Percentiles rank a stretch among this genome's conserved stretches.
phyloP scores from a whole-genome alignment of 2,113 vertebrate species.

The Callipepla californica region DNA sequence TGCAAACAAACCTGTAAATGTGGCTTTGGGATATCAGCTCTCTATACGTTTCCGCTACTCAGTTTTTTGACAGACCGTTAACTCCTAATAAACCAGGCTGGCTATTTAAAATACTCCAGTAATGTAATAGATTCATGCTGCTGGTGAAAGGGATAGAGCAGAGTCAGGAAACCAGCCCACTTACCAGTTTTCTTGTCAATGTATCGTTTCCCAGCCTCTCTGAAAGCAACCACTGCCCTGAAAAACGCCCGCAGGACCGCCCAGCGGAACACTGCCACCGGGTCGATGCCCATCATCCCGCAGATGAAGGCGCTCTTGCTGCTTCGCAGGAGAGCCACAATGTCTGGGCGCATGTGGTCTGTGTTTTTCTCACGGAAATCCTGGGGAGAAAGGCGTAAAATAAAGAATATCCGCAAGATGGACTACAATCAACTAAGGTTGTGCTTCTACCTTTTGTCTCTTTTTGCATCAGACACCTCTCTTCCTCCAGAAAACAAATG shows the following conservation, averaged over 20 bases:
- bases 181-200: constrained; percentile 89
- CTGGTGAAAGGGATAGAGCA: background rate
- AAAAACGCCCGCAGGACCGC: constrained; percentile 94
- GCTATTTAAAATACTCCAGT: background rate
- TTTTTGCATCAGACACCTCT: accelerated
- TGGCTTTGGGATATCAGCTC: background rate
- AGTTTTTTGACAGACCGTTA: background rate
- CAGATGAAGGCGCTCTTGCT: constrained; percentile 95
- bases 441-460: background rate
- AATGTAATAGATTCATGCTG: accelerated
- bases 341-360: constrained; percentile 97
- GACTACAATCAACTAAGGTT: accelerated
- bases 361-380: constrained; percentile 99
- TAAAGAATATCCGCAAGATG: background rate
- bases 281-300: constrained; percentile 94
- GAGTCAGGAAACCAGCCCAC: constrained; percentile 11
- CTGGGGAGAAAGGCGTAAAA: constrained; percentile 66
- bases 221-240: constrained; percentile 92
- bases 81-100: background rate
- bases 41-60: background rate
- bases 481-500: background rate
- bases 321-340: constrained; percentile 94
- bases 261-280: constrained; percentile 96
- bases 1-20: background rate
- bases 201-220: constrained; percentile 89